A percentile compares a stretch with the other conserved stretches of the same genome.
Conservation (phyloP, 2,113 vertebrate genomes). For the Clarias macrocephalus region DNA sequence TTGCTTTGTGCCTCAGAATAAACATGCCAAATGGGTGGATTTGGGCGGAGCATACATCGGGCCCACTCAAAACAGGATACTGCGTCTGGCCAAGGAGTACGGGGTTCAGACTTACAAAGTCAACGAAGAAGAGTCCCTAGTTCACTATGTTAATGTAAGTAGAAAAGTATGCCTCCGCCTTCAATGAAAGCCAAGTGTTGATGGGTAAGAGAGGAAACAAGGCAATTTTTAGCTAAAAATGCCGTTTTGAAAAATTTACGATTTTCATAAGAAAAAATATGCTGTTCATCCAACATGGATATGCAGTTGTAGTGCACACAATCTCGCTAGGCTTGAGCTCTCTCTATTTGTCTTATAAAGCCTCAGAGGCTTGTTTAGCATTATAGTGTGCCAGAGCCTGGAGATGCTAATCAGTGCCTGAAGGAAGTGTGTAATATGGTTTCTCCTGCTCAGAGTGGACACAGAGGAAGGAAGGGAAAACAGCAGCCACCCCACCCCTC, state of each 20-base stretch:
- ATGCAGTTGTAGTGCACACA: constrained; percentile 19
- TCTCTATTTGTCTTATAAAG: neutral
- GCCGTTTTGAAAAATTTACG: neutral
- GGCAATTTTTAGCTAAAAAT: neutral
- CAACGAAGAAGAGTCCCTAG: constrained; percentile 84
- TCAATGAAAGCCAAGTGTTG: neutral
- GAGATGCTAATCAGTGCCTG: constrained; percentile 69
- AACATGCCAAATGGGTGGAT: constrained; percentile 91
- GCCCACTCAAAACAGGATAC: constrained; percentile 92
- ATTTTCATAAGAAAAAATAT: constrained; percentile 16
- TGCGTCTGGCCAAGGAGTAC: constrained; percentile 87
- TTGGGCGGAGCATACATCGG: constrained; percentile 94
- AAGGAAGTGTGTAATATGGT: constrained; percentile 65
- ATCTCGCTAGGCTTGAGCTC: neutral
- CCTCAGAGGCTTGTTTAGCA: constrained; percentile 47
- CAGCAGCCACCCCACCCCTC: constrained; percentile 26
- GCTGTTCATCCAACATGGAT: constrained; percentile 14
- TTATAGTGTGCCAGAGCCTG: constrained; percentile 41
- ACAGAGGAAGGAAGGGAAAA: constrained; percentile 45
- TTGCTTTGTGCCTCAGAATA: constrained; percentile 74
- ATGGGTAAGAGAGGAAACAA: neutral
- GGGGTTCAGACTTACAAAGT: constrained; percentile 93
- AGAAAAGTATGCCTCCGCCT: neutral
- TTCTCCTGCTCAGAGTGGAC: constrained; percentile 63
- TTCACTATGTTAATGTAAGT: constrained; percentile 89